Percentiles rank a stretch among this genome's conserved stretches.
These are phyloP conservation scores for Galeruca laticollis DNA, from an alignment of 2,888 invertebrate genomes.

Conservation along the genomic window DNA sequence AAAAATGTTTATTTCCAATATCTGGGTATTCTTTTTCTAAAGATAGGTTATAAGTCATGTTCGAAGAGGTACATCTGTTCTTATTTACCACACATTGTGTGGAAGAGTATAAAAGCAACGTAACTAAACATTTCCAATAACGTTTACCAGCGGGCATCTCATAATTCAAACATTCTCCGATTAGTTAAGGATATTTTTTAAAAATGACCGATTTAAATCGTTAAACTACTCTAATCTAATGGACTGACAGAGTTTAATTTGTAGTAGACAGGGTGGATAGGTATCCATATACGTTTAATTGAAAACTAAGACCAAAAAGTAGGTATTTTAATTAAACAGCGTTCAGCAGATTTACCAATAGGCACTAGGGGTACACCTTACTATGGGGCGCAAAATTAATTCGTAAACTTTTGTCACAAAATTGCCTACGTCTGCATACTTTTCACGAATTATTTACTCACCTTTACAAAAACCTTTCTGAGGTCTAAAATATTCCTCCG, in stretches of 20 bases:
- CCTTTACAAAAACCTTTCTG: too few species aligned
- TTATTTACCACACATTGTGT: slow-evolving; percentile 19
- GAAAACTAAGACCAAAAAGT: slow-evolving; percentile 9
- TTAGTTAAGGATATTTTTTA: slow-evolving; percentile 53
- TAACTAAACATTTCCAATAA: slow-evolving; percentile 36
- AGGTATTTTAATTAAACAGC: background rate
- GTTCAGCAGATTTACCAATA: too few species aligned
- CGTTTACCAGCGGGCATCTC: slow-evolving; percentile 45
- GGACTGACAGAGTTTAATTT: slow-evolving; percentile 3
- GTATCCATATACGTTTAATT: background rate
- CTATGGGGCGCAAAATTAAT: too few species aligned
- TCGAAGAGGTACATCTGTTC: slow-evolving; percentile 9
- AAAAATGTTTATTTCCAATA: too few species aligned
- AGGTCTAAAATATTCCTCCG: too few species aligned
- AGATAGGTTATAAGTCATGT: background rate
- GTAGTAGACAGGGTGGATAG: background rate
- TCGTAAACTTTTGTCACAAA: too few species aligned
- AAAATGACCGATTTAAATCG: slow-evolving; percentile 43
- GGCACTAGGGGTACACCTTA: too few species aligned
- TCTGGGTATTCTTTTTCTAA: too few species aligned
- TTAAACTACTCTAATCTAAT: background rate
- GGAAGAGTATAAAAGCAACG: background rate
- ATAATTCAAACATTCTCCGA: slow-evolving; percentile 50
- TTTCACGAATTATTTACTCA: too few species aligned
- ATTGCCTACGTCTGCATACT: too few species aligned